Evolutionary conservation across 2,113 vertebrate species (phyloP).

Genomic region (Saimiri boliviensis): DNA sequence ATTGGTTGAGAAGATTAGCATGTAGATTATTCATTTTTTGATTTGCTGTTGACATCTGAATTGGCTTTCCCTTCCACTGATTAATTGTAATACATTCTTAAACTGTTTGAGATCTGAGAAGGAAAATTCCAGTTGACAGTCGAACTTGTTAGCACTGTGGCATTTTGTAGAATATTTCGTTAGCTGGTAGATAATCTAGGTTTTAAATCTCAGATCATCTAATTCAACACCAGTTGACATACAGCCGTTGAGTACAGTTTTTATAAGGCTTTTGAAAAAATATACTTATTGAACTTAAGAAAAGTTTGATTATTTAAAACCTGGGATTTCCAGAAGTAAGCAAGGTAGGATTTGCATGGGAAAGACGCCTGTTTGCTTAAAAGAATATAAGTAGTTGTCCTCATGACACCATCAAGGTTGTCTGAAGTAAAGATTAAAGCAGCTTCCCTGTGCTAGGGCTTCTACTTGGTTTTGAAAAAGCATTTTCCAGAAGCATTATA

Average conservation of each 20-base stretch:
- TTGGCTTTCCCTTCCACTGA: background rate
- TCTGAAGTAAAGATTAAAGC: background rate
- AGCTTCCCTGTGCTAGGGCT: background rate
- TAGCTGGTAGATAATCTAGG: background rate
- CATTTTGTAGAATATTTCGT: background rate
- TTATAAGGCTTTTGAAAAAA: background rate
- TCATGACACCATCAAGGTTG: background rate
- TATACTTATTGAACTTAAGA: background rate
- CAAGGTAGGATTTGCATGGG: background rate
- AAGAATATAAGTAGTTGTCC: background rate
- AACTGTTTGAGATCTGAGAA: background rate
- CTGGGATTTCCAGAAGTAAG: background rate
- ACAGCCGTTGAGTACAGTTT: background rate
- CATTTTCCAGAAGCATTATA: background rate
- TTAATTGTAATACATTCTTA: background rate
- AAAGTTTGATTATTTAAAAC: background rate
- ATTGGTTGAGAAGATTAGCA: background rate
- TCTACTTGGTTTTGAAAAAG: background rate
- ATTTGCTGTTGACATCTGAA: background rate
- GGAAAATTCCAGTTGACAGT: background rate
- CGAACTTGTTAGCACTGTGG: background rate
- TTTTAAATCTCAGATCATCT: background rate
- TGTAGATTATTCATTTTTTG: background rate
- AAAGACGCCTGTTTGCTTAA: background rate
- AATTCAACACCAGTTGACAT: background rate